Percentiles rank a stretch among this genome's conserved stretches.
phyloP scores from a whole-genome alignment of 2,113 vertebrate species.

The Podiceps cristatus region DNA sequence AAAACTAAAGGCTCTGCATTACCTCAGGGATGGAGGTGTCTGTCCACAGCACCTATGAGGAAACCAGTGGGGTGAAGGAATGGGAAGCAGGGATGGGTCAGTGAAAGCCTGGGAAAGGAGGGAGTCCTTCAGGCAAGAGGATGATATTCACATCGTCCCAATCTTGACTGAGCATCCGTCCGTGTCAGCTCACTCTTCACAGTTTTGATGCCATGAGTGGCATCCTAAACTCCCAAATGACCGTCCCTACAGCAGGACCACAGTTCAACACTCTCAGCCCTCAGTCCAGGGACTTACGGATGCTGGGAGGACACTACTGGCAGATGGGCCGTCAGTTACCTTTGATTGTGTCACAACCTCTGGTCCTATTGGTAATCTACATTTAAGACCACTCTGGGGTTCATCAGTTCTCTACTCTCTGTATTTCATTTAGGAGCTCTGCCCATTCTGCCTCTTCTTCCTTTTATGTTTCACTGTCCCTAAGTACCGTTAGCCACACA shows the following conservation, averaged over 20 bases:
- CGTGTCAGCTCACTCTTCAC: background rate
- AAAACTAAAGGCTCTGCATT: background rate
- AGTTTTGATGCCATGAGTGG: background rate
- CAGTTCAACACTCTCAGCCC: background rate
- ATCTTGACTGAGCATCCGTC: background rate
- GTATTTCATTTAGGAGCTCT: background rate
- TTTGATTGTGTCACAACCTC: background rate
- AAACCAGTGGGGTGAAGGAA: background rate
- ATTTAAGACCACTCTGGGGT: background rate
- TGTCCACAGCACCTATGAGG: background rate
- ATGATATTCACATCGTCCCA: background rate
- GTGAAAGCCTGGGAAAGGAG: background rate
- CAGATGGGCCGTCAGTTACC: background rate
- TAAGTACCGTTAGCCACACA: background rate
- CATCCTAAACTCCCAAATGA: background rate
- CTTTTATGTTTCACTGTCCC: background rate
- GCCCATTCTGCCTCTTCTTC: background rate
- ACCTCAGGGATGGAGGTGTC: background rate
- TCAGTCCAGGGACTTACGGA: rapidly evolving
- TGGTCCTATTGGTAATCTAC: background rate
- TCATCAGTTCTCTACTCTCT: background rate
- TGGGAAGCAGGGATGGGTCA: background rate
- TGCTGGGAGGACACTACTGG: background rate
- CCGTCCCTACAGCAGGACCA: background rate
- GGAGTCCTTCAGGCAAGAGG: background rate